phyloP scores from a whole-genome alignment of 2,888 invertebrate genomes.

The Acanthosepion pharaonis region DNA sequence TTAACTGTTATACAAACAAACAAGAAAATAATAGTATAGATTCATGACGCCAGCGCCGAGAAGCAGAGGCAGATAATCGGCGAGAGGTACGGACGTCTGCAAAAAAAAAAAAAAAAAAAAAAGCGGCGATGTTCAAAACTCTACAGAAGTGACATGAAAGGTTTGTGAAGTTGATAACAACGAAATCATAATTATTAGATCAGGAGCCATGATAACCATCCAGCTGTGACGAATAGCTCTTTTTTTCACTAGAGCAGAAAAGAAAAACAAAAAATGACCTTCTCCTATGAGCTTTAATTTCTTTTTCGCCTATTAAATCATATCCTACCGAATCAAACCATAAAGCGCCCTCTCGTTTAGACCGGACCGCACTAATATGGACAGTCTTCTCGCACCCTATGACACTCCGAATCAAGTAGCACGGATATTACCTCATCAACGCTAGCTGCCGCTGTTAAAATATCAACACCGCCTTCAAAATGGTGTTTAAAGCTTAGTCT shows the following conservation, averaged over 20 bases:
- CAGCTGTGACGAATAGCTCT: not conserved
- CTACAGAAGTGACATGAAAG: not conserved
- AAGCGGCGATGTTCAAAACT: not conserved
- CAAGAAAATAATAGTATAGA: too few relatives aligned
- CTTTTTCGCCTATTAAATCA: not conserved
- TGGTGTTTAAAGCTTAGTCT: too few relatives aligned
- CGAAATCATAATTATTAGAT: not conserved
- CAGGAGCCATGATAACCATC: not conserved
- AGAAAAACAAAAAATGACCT: not conserved
- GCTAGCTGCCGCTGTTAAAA: too few relatives aligned
- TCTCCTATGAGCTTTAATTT: not conserved
- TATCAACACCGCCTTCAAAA: too few relatives aligned
- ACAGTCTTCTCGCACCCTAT: not conserved
- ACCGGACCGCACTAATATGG: not conserved
- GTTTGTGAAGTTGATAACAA: not conserved
- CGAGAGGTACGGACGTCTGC: too few relatives aligned
- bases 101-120: not conserved
- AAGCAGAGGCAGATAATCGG: too few relatives aligned
- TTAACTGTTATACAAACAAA: too few relatives aligned
- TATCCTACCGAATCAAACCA: not conserved
- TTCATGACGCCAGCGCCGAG: too few relatives aligned
- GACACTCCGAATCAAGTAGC: not conserved
- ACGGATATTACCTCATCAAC: too few relatives aligned
- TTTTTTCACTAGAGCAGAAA: not conserved
- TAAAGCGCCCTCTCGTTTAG: not conserved